Percentiles rank a stretch among this genome's conserved stretches.
Conservation (phyloP, 1,140 invertebrate genomes). For the Polyergus mexicanus region DNA sequence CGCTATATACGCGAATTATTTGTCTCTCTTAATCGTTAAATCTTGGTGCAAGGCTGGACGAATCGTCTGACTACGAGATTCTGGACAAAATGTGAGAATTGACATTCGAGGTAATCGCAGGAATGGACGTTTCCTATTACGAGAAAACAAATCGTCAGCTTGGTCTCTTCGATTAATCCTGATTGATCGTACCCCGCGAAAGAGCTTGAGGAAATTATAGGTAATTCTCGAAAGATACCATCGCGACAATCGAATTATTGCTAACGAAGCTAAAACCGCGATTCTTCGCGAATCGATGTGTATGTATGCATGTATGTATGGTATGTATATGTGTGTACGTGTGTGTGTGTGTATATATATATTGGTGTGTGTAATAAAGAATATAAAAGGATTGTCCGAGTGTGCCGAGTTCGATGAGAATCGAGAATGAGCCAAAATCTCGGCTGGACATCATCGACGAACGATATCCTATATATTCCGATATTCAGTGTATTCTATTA, state of each 20-base stretch:
- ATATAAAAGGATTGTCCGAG: slow-evolving; percentile 21
- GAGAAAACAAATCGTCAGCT: slow-evolving; percentile 2
- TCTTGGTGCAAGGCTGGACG: slow-evolving; percentile 29
- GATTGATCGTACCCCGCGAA: background rate
- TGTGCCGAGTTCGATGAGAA: slow-evolving; percentile 11
- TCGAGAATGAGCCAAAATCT: slow-evolving; percentile 2
- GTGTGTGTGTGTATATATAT: background rate
- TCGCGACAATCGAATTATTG: slow-evolving; percentile 42
- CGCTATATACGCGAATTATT: background rate
- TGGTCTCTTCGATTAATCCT: slow-evolving; percentile 16
- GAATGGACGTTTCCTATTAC: slow-evolving; percentile 40
- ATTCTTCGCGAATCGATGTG: slow-evolving; percentile 25
- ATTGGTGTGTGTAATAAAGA: slow-evolving; percentile 2
- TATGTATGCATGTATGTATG: background rate
- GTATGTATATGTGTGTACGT: too few species aligned
- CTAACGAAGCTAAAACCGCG: slow-evolving; percentile 33
- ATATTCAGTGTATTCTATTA: slow-evolving; percentile 17
- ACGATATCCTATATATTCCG: background rate
- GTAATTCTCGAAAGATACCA: background rate
- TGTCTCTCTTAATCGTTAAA: slow-evolving; percentile 35
- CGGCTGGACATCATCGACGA: slow-evolving; percentile 12
- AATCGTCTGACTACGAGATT: slow-evolving; percentile 31
- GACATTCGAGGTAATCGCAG: slow-evolving; percentile 51
- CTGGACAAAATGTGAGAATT: slow-evolving; percentile 52
- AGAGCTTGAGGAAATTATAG: background rate